Base-by-base conservation (phyloP, 1,140 invertebrate genomes). In the Batillaria attramentaria region DNA sequence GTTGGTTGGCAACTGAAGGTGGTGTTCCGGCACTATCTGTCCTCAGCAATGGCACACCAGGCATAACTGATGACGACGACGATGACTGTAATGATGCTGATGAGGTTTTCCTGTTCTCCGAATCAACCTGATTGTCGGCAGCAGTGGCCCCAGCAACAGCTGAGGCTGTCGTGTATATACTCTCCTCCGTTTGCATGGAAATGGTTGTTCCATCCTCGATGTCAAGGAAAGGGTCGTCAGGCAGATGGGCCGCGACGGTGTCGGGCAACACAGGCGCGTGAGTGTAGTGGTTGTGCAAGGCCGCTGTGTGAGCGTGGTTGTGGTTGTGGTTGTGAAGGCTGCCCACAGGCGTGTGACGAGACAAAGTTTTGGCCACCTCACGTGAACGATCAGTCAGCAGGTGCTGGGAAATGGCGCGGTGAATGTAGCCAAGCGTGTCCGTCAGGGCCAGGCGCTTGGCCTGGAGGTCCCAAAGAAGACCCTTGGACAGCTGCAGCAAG, bases 381-480 rank as follows among this genome's bases (percentile, higher is more conserved):
- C 82, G 81, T 1, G 84, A 79, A 50, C 82, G 84, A 68, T 87
- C 81, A 20, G 86, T 80, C 75, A 88, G 78, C 24, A 88, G 76
- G n/a, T 87, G 81, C 75, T 88, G 86, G n/a, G 87, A 89, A 70
- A 89, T 87, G 24, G 85, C 86, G 31, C 84, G 84, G 60, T 90
- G 85, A 37, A 88, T 87, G 72, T 89, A 87, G 33, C 87, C 86
- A 16, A 89, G 83, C 10, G 86, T 88, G 74, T 89, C 87, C 37
- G 86, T 89, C 35, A 88, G 77, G 2, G 85, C 84, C 79, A 82
- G 86, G 6, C 85, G 66, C 60, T 89, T 89, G 42, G 84, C 87
- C 72, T 89, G 87, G 24, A 88, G 79, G 66, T 89, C 86, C 88
- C 87, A 88, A 5, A 88, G 76, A 24, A 89, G 75, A 39, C 86